A percentile compares a stretch with the other conserved stretches of the same genome.
Conservation (phyloP, 1,140 invertebrate species). For the Lordiphosa clarofinis region DNA sequence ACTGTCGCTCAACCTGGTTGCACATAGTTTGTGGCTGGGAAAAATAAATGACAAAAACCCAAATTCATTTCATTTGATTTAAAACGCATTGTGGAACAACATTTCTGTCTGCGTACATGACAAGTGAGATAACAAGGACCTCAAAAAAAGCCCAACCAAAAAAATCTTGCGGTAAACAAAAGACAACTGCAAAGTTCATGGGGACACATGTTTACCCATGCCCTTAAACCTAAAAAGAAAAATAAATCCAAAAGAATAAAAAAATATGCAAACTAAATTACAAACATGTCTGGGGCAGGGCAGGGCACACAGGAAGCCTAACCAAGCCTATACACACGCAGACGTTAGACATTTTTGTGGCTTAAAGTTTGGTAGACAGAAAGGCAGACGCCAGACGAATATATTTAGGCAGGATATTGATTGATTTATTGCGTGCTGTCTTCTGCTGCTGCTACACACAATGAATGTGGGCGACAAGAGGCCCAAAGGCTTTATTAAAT, state of each 20-base stretch:
- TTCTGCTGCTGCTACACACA: constrained; percentile 26
- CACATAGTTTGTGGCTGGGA: too few species aligned
- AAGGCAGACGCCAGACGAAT: constrained; percentile 23
- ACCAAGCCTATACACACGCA: constrained; percentile 27
- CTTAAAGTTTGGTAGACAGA: constrained; percentile 19
- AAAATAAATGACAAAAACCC: background rate
- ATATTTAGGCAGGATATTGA: constrained; percentile 51
- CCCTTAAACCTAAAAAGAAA: constrained; percentile 14
- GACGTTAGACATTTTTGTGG: constrained; percentile 36
- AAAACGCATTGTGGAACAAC: constrained; percentile 29
- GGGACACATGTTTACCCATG: constrained; percentile 50
- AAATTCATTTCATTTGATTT: constrained; percentile 46
- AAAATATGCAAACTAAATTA: constrained; percentile 37
- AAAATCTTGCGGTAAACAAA: constrained; percentile 50
- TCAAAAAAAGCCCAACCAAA: constrained; percentile 19
- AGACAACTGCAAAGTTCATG: constrained; percentile 48
- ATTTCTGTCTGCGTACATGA: constrained; percentile 27
- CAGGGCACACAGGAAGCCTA: constrained; percentile 18
- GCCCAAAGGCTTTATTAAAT: constrained; percentile 14
- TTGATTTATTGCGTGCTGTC: constrained; percentile 47
- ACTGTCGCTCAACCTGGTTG: background rate
- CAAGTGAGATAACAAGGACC: constrained; percentile 31
- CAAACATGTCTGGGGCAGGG: background rate
- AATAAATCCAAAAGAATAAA: constrained; percentile 7
- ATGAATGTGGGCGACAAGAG: constrained; percentile 36